These are phyloP conservation scores for Neuroterus valhalla DNA, from an alignment of 1,140 invertebrate species.

Conservation along the genomic window DNA sequence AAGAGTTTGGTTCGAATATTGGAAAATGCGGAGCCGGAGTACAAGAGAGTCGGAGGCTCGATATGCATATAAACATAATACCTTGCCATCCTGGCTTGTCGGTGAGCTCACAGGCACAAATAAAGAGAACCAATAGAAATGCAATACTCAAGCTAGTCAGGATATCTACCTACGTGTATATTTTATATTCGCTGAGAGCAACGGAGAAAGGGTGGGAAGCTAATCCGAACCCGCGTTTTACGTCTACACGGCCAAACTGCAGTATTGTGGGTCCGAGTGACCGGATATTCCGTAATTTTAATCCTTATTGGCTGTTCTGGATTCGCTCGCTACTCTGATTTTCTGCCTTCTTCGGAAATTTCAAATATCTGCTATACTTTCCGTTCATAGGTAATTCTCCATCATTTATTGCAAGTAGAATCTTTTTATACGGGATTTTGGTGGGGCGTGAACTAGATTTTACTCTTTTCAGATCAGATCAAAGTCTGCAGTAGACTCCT, in stretches of 20 bases:
- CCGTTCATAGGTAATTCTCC: too few species aligned
- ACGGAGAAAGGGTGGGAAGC: conserved; percentile 19
- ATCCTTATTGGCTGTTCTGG: conserved; percentile 14
- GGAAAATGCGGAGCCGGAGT: conserved; percentile 65
- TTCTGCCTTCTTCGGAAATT: conserved; percentile 1
- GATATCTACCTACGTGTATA: conserved; percentile 60
- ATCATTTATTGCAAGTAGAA: too few species aligned
- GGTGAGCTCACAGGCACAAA: conserved; percentile 4
- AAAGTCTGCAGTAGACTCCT: too few species aligned
- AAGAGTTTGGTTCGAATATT: conserved; percentile 66
- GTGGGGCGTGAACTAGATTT: too few species aligned
- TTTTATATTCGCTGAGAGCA: conserved; percentile 60
- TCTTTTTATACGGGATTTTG: too few species aligned
- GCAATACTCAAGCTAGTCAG: conserved; percentile 33
- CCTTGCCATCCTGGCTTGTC: conserved; percentile 50
- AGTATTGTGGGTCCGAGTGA: neutral
- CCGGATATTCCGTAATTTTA: conserved; percentile 25
- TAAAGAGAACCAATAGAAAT: conserved; percentile 25
- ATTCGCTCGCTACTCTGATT: neutral
- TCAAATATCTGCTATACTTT: neutral
- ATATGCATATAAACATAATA: conserved; percentile 70
- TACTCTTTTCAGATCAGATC: neutral
- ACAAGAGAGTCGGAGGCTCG: conserved; percentile 54
- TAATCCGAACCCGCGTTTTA: conserved; percentile 16
- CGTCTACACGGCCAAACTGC: conserved; percentile 5